These are phyloP conservation scores for Lasioglossum figueresi DNA, from an alignment of 2,888 invertebrate species.

Conservation along the genomic window DNA sequence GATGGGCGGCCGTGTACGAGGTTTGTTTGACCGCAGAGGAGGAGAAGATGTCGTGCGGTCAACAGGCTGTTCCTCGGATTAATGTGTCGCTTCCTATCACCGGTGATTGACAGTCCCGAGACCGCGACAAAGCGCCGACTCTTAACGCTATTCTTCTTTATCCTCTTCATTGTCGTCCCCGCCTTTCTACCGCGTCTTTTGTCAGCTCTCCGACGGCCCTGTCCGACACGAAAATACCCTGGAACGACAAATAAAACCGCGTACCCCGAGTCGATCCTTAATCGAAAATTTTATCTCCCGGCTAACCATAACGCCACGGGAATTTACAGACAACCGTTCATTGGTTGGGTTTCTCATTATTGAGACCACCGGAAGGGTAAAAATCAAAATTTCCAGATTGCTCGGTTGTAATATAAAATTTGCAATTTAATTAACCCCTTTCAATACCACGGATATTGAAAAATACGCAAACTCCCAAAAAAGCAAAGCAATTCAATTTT, in stretches of 20 bases:
- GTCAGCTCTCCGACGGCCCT: not conserved
- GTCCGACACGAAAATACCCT: not conserved
- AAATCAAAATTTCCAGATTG: not conserved
- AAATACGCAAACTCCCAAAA: too few relatives aligned
- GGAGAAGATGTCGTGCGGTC: slow-evolving; percentile 64
- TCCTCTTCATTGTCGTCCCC: slow-evolving; percentile 4
- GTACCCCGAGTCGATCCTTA: not conserved
- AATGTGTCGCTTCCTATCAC: slow-evolving; percentile 83
- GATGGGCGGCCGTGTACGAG: slow-evolving; percentile 54
- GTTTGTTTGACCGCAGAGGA: slow-evolving; percentile 75
- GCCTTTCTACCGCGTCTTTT: not conserved
- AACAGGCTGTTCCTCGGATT: slow-evolving; percentile 72
- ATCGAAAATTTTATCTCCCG: not conserved
- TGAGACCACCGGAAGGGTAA: not conserved
- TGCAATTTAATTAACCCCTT: not conserved
- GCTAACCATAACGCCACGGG: not conserved
- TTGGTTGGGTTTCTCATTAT: not conserved
- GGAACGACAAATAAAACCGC: not conserved
- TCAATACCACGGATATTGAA: too few relatives aligned
- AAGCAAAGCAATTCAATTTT: too few relatives aligned
- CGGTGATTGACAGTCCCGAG: slow-evolving; percentile 82
- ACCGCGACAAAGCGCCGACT: slow-evolving; percentile 83
- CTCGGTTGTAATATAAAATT: not conserved
- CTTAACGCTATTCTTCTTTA: slow-evolving; percentile 57
- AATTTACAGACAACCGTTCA: not conserved